Conservation (phyloP, 2,113 vertebrate genomes). For the Caracal caracal region DNA sequence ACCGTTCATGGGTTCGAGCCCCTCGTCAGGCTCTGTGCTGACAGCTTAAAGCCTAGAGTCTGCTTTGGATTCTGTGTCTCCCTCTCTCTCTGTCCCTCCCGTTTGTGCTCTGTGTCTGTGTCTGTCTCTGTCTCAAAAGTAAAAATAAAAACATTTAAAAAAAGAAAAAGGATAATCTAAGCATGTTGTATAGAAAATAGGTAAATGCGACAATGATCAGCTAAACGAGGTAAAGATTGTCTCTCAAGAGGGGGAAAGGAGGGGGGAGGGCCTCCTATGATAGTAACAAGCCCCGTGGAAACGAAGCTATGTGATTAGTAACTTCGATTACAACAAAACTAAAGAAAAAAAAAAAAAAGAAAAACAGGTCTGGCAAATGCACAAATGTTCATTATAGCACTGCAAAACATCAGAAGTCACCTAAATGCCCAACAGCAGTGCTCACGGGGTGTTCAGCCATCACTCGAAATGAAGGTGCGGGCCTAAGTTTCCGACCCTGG, state of each 20-base stretch:
- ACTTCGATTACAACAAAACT: neutral
- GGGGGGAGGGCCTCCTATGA: neutral
- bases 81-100: too few species aligned
- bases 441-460: accelerated
- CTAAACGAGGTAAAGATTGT: neutral
- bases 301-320: neutral
- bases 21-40: too few species aligned
- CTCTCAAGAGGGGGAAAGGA: neutral
- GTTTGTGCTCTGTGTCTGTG: too few species aligned
- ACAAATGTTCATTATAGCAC: accelerated
- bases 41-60: too few species aligned
- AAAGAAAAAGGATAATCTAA: neutral
- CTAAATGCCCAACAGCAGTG: accelerated
- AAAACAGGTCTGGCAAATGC: neutral
- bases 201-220: neutral
- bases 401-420: neutral
- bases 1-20: too few species aligned
- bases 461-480: neutral
- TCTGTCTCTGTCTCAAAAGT: too few species aligned
- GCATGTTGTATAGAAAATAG: neutral
- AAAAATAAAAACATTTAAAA: too few species aligned
- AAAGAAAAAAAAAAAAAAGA: accelerated
- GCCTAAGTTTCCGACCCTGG: accelerated
- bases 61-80: too few species aligned
- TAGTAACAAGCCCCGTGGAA: neutral